Base-by-base conservation (phyloP, 2,113 vertebrate species). In the Lonchura striata region DNA sequence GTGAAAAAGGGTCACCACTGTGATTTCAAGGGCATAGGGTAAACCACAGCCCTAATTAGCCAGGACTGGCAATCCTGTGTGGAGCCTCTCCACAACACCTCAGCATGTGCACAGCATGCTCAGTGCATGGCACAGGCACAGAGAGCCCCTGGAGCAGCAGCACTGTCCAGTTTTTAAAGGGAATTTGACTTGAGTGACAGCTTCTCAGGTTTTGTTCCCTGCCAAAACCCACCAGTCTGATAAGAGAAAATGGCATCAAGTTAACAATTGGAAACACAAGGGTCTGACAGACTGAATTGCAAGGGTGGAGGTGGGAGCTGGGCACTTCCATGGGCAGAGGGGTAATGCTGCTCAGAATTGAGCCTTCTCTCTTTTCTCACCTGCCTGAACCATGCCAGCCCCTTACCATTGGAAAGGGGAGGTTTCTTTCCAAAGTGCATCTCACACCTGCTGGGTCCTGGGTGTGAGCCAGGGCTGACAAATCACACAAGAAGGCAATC, bases 61-160 rank as follows among this genome's bases (percentile, higher is more conserved):
- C 47, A 25, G 11, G 27, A 16, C 1, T 4, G 44, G 31, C 21
- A 78, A 49, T 31, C 25, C 42, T 42, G 15, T 10, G 47, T 53
- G 20, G 11, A 78, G 39, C 33, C 33, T 31, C 60, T 8, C 19
- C n/a, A 13, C 19, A 35, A 1, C 28, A 31, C 8, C 42, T 52
- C 53, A 20, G 35, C 47, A 15, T 0, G 0, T 4, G 16, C 35
- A 14, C 0, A 1, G 42, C 1, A 1, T 19, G 31, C 44, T n/a
- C 46, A 31, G 42, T 4, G 31, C 1, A 28, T 0, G 1, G 49
- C 35, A 28, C 13, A 15, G 22, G 72, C 15, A 47, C 15, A 23
- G 41, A 54, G 25, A 41, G 11, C 8, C 37, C 42, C 41, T 5
- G 7, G 1, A 50, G 59, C 44, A 81, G 68, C 50, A 69, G 77